Evolutionary conservation across 1,140 invertebrate species (phyloP).

Genomic region (Gonatopus flavifemur): DNA sequence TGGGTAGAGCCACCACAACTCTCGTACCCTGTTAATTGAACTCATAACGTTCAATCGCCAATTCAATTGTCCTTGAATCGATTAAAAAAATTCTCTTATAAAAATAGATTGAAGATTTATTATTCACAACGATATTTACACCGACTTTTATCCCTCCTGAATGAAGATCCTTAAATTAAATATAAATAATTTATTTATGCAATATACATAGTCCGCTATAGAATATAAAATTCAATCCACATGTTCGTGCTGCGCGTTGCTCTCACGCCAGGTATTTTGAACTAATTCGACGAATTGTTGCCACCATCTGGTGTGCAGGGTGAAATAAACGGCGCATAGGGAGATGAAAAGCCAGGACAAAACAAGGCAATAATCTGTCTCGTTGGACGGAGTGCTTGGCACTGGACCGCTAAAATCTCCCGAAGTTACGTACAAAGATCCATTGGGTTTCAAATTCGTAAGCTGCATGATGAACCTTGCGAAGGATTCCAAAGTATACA

Average conservation of each 20-base stretch:
- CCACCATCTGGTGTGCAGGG: slow-evolving; percentile 78
- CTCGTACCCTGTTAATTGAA: too few species aligned
- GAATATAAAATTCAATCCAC: slow-evolving; percentile 48
- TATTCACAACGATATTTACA: too few species aligned
- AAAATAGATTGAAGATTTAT: too few species aligned
- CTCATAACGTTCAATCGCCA: too few species aligned
- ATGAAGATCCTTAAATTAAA: neutral
- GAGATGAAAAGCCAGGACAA: slow-evolving; percentile 86
- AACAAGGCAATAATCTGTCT: slow-evolving; percentile 80
- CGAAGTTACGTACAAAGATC: slow-evolving; percentile 70
- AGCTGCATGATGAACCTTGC: slow-evolving; percentile 78
- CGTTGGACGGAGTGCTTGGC: slow-evolving; percentile 68
- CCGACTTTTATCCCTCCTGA: too few species aligned
- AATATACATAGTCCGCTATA: too few species aligned
- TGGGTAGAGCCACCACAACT: too few species aligned
- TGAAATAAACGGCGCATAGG: slow-evolving; percentile 74
- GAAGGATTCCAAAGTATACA: slow-evolving; percentile 79
- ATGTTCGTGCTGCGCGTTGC: slow-evolving; percentile 83
- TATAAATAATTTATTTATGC: neutral
- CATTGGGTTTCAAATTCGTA: slow-evolving; percentile 70
- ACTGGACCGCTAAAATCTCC: slow-evolving; percentile 80
- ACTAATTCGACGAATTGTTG: slow-evolving; percentile 80
- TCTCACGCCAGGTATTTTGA: slow-evolving; percentile 87
- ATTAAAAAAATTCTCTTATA: too few species aligned
- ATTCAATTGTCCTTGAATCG: too few species aligned